Conservation (phyloP, 2,888 invertebrate genomes). For the Zele albiditarsus region DNA sequence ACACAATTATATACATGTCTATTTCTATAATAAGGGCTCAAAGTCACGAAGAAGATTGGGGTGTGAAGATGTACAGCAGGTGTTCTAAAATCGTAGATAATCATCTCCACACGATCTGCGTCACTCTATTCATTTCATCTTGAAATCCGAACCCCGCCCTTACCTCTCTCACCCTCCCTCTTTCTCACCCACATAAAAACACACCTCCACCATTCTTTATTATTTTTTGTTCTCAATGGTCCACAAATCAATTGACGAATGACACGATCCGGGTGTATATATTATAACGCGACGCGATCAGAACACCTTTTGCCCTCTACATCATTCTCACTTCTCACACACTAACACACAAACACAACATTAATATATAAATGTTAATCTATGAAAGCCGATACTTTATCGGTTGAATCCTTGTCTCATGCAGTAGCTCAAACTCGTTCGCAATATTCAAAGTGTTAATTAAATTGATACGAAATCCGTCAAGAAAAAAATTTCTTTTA, state of each 20-base stretch:
- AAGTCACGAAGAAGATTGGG: slow-evolving; percentile 8
- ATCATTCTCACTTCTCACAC: slow-evolving; percentile 23
- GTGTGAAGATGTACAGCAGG: slow-evolving; percentile 58
- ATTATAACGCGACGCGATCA: slow-evolving; percentile 24
- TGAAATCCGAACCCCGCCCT: slow-evolving; percentile 29
- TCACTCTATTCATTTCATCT: slow-evolving; percentile 54
- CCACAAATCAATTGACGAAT: slow-evolving; percentile 66
- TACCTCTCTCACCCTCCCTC: neutral
- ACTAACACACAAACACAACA: neutral
- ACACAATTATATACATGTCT: too few relatives aligned
- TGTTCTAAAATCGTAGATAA: slow-evolving; percentile 58
- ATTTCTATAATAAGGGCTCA: neutral
- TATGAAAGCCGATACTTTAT: neutral
- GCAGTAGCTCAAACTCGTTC: slow-evolving; percentile 28
- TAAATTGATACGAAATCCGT: slow-evolving; percentile 24
- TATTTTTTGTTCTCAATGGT: slow-evolving; percentile 49
- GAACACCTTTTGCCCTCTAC: slow-evolving; percentile 31
- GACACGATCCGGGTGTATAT: slow-evolving; percentile 39
- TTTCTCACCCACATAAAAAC: too few relatives aligned
- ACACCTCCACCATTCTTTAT: neutral
- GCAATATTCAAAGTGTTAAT: slow-evolving; percentile 33
- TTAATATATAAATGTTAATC: neutral
- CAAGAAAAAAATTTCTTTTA: slow-evolving; percentile 6
- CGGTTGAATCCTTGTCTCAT: slow-evolving; percentile 17
- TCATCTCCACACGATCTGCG: slow-evolving; percentile 52